Conservation (phyloP, 2,113 vertebrate genomes). For the Platysteira castanea region DNA sequence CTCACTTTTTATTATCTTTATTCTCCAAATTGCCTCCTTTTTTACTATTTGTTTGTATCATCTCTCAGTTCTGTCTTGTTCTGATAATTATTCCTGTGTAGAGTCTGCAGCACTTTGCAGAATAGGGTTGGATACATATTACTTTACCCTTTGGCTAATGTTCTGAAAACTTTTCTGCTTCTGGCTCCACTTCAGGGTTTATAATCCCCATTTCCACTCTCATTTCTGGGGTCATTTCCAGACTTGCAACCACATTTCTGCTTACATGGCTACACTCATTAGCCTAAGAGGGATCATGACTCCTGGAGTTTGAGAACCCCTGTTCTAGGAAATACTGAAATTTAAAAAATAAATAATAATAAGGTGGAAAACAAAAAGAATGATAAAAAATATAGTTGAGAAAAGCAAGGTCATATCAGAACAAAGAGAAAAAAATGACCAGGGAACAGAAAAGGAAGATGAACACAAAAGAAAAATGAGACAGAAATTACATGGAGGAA, state of each 20-base stretch:
- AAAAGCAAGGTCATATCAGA: not conserved
- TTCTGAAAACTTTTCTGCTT: conserved; percentile 1
- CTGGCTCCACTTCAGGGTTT: not conserved
- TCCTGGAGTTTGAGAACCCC: not conserved
- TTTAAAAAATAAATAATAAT: not conserved
- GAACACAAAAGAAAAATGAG: not conserved
- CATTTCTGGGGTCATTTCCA: not conserved
- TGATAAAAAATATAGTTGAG: not conserved
- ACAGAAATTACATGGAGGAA: not conserved
- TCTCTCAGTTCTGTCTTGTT: not conserved
- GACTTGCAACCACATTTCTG: not conserved
- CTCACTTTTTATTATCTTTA: not conserved
- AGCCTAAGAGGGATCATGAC: not conserved
- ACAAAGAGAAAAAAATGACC: not conserved
- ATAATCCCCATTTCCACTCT: not conserved
- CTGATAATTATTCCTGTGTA: not conserved
- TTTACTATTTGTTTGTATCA: not conserved
- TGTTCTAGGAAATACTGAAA: not conserved
- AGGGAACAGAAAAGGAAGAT: not conserved
- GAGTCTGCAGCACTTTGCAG: not conserved
- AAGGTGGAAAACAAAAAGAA: not conserved
- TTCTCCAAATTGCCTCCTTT: not conserved
- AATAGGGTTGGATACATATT: not conserved
- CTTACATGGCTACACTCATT: not conserved
- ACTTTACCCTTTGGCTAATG: not conserved